Evolutionary conservation across 2,888 invertebrate genomes (phyloP).

Genomic region (Trilocha varians): DNA sequence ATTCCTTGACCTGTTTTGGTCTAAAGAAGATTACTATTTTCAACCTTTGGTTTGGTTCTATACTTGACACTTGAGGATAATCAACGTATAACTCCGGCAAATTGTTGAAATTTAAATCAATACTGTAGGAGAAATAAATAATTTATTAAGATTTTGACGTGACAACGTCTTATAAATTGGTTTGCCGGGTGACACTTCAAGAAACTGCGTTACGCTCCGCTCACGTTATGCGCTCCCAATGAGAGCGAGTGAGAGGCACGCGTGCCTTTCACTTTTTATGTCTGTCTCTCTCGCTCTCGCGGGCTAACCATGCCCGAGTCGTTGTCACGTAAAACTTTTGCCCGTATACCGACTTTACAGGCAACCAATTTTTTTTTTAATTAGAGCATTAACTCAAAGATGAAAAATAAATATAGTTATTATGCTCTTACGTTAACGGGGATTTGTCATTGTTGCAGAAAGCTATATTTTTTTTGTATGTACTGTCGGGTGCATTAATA

Average conservation of each 20-base stretch:
- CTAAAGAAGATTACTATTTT: constrained; percentile 70
- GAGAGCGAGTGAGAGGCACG: no score
- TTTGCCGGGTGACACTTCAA: no score
- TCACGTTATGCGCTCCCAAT: no score
- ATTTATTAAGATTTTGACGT: background rate
- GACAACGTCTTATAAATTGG: no score
- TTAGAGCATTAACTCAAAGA: background rate
- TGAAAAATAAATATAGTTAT: background rate
- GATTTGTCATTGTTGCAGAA: constrained; percentile 46
- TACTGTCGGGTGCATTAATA: constrained; percentile 60
- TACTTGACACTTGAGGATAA: constrained; percentile 40
- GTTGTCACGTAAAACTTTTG: no score
- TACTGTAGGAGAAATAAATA: constrained; percentile 31
- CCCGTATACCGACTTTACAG: no score
- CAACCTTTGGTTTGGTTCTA: constrained; percentile 52
- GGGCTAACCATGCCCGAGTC: no score
- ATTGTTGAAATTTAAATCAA: constrained; percentile 63
- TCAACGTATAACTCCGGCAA: constrained; percentile 66
- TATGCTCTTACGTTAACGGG: constrained; percentile 37
- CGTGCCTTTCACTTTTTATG: no score
- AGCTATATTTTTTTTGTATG: constrained; percentile 56
- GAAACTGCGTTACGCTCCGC: no score
- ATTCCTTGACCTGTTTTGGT: constrained; percentile 64
- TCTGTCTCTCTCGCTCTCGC: no score
- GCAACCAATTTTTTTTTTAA: no score